phyloP scores from a whole-genome alignment of 2,888 invertebrate genomes.

The Anthophora plumipes region DNA sequence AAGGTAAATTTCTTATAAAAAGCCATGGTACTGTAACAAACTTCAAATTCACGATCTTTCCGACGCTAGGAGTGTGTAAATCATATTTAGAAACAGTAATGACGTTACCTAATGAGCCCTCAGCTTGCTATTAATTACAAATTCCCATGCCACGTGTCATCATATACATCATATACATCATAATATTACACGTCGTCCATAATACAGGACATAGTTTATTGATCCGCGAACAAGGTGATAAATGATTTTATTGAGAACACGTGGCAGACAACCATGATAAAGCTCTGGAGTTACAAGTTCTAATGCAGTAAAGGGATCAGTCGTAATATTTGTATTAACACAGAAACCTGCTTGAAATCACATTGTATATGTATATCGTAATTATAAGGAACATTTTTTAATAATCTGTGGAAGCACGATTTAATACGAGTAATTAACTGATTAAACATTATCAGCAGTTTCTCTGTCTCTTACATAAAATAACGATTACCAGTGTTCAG shows the following conservation, averaged over 20 bases:
- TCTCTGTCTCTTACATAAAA: too few species aligned
- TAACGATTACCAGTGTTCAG: too few species aligned
- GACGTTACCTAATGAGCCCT: constrained; percentile 13
- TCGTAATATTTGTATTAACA: background rate
- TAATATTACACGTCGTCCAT: background rate
- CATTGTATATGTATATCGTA: too few species aligned
- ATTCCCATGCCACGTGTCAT: background rate
- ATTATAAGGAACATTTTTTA: too few species aligned
- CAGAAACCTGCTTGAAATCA: background rate
- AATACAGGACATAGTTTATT: background rate
- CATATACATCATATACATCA: background rate
- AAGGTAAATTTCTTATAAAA: background rate
- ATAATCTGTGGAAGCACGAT: too few species aligned
- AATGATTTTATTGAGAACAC: background rate
- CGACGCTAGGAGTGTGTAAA: background rate
- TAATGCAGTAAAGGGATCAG: too few species aligned
- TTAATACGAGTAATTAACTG: too few species aligned
- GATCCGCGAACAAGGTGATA: background rate
- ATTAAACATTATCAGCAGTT: too few species aligned
- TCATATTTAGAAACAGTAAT: background rate
- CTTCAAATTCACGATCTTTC: background rate
- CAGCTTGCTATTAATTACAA: background rate
- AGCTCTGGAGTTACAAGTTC: background rate
- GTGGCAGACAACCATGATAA: background rate
- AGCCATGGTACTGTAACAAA: background rate